Conservation (phyloP, 2,888 invertebrate species). For the Polyommatus icarus region DNA sequence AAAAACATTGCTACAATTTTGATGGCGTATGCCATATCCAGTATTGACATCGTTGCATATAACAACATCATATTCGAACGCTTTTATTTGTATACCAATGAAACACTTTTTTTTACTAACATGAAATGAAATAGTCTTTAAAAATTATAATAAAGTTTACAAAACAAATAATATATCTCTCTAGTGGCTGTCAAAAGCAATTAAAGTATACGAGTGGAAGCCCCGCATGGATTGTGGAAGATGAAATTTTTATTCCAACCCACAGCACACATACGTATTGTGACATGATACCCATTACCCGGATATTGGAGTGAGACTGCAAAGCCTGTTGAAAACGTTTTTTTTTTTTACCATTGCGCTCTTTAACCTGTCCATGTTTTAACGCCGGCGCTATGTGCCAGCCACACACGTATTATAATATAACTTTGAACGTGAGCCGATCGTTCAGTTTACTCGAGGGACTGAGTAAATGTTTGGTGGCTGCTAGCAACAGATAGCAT, state of each 20-base stretch:
- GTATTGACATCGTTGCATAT: too few species aligned
- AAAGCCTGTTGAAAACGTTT: neutral
- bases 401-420: neutral
- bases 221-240: neutral
- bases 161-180: neutral
- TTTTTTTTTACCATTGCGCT: neutral
- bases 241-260: neutral
- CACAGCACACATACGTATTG: neutral
- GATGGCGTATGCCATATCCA: too few species aligned
- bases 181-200: neutral
- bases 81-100: too few species aligned
- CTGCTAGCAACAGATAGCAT: neutral
- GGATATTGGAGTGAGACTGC: neutral
- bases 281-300: neutral
- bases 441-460: neutral
- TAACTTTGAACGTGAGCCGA: neutral
- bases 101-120: too few species aligned
- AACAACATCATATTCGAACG: too few species aligned
- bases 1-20: too few species aligned
- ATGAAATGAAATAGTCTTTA: too few species aligned
- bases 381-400: neutral
- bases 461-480: neutral
- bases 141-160: neutral
- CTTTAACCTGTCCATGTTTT: neutral
- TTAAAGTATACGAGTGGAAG: neutral